Base-by-base conservation (phyloP, 2,888 invertebrate species). In the Candidula unifasciata region DNA sequence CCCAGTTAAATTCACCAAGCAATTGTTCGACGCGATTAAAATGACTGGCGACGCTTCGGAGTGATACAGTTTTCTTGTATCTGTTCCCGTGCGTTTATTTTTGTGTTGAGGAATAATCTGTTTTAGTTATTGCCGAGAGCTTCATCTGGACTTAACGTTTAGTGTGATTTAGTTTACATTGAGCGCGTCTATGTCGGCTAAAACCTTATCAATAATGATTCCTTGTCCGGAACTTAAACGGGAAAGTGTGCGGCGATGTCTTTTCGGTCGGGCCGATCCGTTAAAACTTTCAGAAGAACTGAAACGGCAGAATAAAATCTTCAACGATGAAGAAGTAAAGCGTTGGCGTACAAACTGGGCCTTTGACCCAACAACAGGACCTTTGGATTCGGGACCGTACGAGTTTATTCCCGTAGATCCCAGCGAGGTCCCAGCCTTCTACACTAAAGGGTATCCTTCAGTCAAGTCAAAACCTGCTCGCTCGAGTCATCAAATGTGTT, bases 211-310 rank as follows among this genome's bases (percentile, higher is more conserved):
- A 6, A 52, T 73, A 24, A 73, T 73, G 73, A 60, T 60, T 60
- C 60, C 60, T 60, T 60, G 60, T 60, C n/a, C 73, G 73, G 44
- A 73, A n/a, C 37, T 73, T 44, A 73, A 73, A 52, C 73, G 52
- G 18, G 44, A 73, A 24, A 73, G 27, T 27, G 73, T 52, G n/a
- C 37, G 27, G 8, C 33, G 52, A 73, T 52, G 73, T 52, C 73
- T 73, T 3, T 73, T 73, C 52, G 73, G 73, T 24, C 16, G n/a
- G 16, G 44, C 73, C 24, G 73, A 73, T 24, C 73, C 73, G 3
- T 27, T 44, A 52, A 73, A 73, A 52, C 73, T 52, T 21, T 73
- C 73, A n/a, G 73, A 73, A n/a, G 27, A 73, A 24, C 27, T 73
- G 13, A 73, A 44, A 44, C 24, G 44, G n/a, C 73, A 73, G 27